phyloP scores from a whole-genome alignment of 1,140 invertebrate species.

The Drosophila suzukii region DNA sequence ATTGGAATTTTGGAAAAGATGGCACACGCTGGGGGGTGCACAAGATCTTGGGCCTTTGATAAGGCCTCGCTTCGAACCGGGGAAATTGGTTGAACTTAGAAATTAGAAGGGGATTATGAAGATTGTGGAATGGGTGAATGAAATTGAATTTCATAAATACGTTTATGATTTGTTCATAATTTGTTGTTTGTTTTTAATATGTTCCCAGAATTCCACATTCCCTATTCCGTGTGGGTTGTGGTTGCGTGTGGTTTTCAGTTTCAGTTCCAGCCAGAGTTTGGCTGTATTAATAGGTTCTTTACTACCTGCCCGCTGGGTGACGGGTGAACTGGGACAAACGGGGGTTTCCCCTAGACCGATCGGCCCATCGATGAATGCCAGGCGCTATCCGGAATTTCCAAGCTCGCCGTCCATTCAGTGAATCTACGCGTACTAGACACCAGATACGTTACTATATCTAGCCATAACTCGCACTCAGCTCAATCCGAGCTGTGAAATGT shows the following conservation, averaged over 20 bases:
- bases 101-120: constrained; percentile 5
- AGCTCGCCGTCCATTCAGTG: constrained; percentile 48
- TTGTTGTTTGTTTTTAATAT: constrained; percentile 70
- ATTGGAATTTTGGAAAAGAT: constrained; percentile 43
- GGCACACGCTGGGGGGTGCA: constrained; percentile 81
- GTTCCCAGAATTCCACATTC: constrained; percentile 49
- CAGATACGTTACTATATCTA: background rate
- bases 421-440: constrained; percentile 15
- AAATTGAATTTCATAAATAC: constrained; percentile 76
- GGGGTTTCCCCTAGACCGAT: constrained; percentile 55
- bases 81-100: constrained; percentile 16
- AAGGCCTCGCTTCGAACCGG: constrained; percentile 22
- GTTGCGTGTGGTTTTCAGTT: constrained; percentile 41
- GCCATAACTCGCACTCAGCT: constrained; percentile 22
- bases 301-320: constrained; percentile 45
- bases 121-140: constrained; percentile 58
- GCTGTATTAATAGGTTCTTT: constrained; percentile 1
- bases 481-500: constrained; percentile 53
- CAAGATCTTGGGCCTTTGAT: constrained; percentile 56
- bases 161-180: constrained; percentile 77
- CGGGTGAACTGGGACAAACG: constrained; percentile 25
- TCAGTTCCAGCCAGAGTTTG: background rate
- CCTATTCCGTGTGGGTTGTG: constrained; percentile 10
- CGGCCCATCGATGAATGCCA: constrained; percentile 32
- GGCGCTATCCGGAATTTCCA: constrained; percentile 53